Conservation (phyloP, 2,888 invertebrate genomes). For the Scaptomyza parva region DNA sequence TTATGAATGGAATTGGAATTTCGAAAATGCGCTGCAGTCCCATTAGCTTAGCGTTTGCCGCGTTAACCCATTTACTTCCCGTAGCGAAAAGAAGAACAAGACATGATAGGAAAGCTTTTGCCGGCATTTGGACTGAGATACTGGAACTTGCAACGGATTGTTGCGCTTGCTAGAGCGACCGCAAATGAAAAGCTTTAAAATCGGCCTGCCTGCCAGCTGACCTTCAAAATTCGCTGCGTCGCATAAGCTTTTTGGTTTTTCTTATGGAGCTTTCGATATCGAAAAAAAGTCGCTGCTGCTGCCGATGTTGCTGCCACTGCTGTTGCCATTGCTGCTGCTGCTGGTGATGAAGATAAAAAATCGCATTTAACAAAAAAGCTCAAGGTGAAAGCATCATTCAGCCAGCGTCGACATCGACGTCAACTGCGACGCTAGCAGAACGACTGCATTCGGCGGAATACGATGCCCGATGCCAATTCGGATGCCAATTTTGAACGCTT, state of each 20-base stretch:
- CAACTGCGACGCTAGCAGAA: constrained; percentile 41
- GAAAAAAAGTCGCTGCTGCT: constrained; percentile 34
- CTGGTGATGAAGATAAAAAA: constrained; percentile 36
- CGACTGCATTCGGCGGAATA: constrained; percentile 48
- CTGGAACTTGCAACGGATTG: constrained; percentile 40
- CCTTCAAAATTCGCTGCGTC: constrained; percentile 31
- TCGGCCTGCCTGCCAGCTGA: constrained; percentile 5
- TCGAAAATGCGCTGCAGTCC: constrained; percentile 67
- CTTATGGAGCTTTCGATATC: constrained; percentile 63
- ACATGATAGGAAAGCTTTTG: constrained; percentile 37
- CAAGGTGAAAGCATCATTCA: constrained; percentile 73
- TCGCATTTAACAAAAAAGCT: constrained; percentile 59
- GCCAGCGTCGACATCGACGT: constrained; percentile 28
- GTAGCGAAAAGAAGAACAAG: constrained; percentile 3
- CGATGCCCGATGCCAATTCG: constrained; percentile 52
- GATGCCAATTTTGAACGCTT: constrained; percentile 40
- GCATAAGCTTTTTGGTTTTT: constrained; percentile 49
- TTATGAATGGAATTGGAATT: constrained; percentile 57
- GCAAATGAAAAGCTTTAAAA: constrained; percentile 26
- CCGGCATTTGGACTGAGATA: constrained; percentile 64
- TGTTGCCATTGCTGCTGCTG: constrained; percentile 1
- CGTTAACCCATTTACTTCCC: constrained; percentile 63
- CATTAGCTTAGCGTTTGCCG: constrained; percentile 46
- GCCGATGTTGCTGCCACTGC: constrained; percentile 5
- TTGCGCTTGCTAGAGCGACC: constrained; percentile 38